Evolutionary conservation across 23 tunicate species (phyloP), one percentile per base, ranked within the genome.

Genomic region (Halocynthia aurantium): DNA sequence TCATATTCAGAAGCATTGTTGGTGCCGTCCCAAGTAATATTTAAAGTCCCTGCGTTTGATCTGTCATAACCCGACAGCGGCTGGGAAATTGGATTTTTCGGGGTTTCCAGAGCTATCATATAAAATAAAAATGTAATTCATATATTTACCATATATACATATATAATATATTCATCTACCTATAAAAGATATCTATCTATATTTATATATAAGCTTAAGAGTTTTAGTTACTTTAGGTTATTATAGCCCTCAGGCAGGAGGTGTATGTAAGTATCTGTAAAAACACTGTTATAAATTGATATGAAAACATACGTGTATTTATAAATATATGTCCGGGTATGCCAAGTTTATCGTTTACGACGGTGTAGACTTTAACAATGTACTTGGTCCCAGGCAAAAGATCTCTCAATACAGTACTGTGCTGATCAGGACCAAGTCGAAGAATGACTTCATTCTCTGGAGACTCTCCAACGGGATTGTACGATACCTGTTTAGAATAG

Each of bases 1-100:
- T 74, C 78, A 74, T 74, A 74, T 8, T 20, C 64, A 74, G 78
- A 65, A 52, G 57, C 78, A 13, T 62, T 54, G 22, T 74, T 49
- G 5, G 55, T 64, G 31, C 22, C 15, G n/a, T 74, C 78, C 78
- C 78, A 74, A 13, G 65, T 74, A 10, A 74, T 53, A 13, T n/a
- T 12, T 13, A 74, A 62, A 8, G 78, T 54, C 21, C 20, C 31
- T 13, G 78, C 55, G 19, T 54, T 49, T 54, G 63, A 44, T 54
- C 60, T 52, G 50, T 55, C 20, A 7, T 64, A 7, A 21, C 56
- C 31, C n/a, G 62, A 17, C 10, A 56, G 50, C 4, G 62, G 62
- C 56, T 74, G 50, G 0, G 56, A 22, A 19, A 19, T 50, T 10
- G 76, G 12, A 7, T 74, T 49, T 54, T 74, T 54, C 8, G 78